phyloP scores from a whole-genome alignment of 1,140 invertebrate species.

The Drosophila persimilis region DNA sequence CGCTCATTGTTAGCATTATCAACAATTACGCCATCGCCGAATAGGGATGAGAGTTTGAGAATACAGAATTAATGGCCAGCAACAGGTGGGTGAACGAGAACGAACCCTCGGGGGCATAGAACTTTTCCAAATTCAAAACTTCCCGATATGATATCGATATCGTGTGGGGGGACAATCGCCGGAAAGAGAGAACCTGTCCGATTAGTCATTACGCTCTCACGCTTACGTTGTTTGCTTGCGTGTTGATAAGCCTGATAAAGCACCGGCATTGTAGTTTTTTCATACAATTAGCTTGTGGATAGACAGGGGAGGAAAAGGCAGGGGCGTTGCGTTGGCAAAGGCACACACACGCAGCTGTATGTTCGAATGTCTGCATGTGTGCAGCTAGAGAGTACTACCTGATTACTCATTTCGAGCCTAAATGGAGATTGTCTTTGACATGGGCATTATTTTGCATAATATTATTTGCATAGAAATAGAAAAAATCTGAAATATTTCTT shows the following conservation, averaged over 20 bases:
- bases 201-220: constrained; percentile 56
- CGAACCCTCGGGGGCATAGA: neutral
- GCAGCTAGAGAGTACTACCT: constrained; percentile 6
- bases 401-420: constrained; percentile 53
- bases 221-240: constrained; percentile 43
- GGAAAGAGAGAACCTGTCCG: constrained; percentile 12
- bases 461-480: constrained; percentile 60
- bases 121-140: too few species aligned
- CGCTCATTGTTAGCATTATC: constrained; percentile 66
- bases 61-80: constrained; percentile 7
- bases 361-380: neutral
- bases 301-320: constrained; percentile 22
- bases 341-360: constrained; percentile 21
- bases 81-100: constrained; percentile 18
- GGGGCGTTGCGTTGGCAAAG: constrained; percentile 39
- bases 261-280: constrained; percentile 63
- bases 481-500: constrained; percentile 79
- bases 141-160: too few species aligned
- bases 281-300: constrained; percentile 47
- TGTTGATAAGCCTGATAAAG: constrained; percentile 73
- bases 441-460: constrained; percentile 63
- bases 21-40: constrained; percentile 75
- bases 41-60: constrained; percentile 25
- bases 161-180: too few species aligned
- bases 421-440: constrained; percentile 22